Conservation (phyloP, 2,113 vertebrate species). For the Crotophaga sulcirostris region DNA sequence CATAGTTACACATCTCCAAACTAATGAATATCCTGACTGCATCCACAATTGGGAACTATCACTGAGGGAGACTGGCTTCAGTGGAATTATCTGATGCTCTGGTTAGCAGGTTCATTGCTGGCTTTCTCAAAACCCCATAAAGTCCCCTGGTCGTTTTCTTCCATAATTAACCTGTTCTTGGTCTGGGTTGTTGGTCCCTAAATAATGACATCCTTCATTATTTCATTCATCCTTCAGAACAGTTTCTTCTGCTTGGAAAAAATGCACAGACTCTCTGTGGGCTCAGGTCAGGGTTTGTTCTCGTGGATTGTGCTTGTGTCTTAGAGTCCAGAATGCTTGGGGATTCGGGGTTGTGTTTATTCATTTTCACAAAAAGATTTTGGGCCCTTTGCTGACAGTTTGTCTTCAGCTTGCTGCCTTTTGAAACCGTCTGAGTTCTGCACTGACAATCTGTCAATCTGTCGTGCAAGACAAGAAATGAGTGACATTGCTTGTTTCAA, state of each 20-base stretch:
- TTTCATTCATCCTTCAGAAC: background rate
- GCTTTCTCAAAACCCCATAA: background rate
- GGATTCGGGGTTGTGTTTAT: background rate
- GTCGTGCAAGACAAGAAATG: background rate
- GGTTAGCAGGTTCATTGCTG: background rate
- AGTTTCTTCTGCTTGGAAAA: background rate
- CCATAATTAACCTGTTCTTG: background rate
- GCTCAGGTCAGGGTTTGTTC: background rate
- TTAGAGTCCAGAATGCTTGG: background rate
- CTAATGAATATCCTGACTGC: background rate
- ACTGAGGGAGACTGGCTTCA: background rate
- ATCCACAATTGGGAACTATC: background rate
- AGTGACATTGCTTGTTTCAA: background rate
- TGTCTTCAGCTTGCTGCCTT: background rate
- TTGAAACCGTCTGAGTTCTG: background rate
- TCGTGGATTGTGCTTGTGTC: background rate
- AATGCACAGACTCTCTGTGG: background rate
- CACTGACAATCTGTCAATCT: background rate
- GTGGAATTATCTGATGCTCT: background rate
- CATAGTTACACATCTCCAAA: rapidly evolving
- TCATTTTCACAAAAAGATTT: background rate
- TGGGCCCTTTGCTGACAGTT: background rate
- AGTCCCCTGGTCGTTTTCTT: background rate
- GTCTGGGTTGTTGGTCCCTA: background rate
- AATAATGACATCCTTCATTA: background rate